A percentile compares a stretch with the other conserved stretches of the same genome.
Conservation (phyloP, 2,113 vertebrate genomes). For the Colaptes auratus region DNA sequence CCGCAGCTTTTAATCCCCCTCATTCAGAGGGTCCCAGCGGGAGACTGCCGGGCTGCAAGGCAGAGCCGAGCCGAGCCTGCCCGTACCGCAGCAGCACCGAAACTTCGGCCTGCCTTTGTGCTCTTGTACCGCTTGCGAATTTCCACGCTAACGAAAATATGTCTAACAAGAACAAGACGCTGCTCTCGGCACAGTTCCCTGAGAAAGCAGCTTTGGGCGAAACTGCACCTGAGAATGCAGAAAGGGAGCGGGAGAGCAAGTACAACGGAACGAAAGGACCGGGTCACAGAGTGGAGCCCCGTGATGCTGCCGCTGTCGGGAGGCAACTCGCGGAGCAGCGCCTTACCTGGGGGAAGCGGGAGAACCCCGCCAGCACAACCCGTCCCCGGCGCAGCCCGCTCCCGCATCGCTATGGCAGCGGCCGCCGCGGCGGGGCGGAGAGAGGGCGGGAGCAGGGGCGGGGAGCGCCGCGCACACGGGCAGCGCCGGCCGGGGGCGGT, state of each 20-base stretch:
- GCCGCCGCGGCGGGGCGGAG: neutral
- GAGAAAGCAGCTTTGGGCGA: neutral
- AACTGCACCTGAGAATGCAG: neutral
- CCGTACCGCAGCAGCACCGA: neutral
- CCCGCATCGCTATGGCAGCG: constrained; percentile 37
- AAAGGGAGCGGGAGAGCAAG: neutral
- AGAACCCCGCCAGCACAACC: neutral
- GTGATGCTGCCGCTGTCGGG: neutral
- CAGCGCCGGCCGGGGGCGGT: neutral
- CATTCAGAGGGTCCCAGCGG: neutral
- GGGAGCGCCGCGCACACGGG: neutral
- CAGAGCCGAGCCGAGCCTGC: neutral
- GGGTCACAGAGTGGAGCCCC: neutral
- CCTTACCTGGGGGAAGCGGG: constrained; percentile 18
- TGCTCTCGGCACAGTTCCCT: neutral
- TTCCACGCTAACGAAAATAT: neutral
- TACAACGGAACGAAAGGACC: accelerated
- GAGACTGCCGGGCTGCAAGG: neutral
- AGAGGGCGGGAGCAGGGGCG: neutral
- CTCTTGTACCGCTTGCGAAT: neutral
- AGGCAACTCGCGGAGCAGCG: neutral
- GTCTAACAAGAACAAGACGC: neutral
- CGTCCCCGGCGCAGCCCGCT: neutral
- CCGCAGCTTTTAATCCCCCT: neutral
- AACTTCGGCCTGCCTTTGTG: neutral